phyloP scores from a whole-genome alignment of 2,113 vertebrate species.

The Speoplatyrhinus poulsoni region DNA sequence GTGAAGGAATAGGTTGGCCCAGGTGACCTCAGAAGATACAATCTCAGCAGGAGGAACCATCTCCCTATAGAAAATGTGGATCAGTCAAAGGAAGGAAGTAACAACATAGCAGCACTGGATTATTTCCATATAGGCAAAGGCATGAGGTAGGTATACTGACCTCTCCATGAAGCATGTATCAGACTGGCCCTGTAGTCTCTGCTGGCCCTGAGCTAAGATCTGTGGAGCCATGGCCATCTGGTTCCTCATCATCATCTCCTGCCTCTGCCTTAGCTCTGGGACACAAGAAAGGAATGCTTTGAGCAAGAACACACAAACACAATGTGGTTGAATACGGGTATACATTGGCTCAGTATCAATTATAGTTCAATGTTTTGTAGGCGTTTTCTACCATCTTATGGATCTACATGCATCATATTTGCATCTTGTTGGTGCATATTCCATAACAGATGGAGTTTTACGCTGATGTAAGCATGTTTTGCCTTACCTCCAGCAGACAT shows the following conservation, averaged over 20 bases:
- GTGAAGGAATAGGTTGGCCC: conserved; percentile 77
- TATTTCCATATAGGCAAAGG: too few species aligned
- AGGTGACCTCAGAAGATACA: conserved; percentile 84
- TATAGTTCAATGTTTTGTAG: neutral
- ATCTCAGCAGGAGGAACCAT: conserved; percentile 82
- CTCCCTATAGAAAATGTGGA: conserved; percentile 73
- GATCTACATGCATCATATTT: too few species aligned
- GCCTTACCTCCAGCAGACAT: conserved; percentile 87
- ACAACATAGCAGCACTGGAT: too few species aligned
- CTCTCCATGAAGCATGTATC: conserved; percentile 86
- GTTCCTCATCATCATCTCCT: conserved; percentile 88
- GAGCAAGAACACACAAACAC: neutral
- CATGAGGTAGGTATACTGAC: conserved; percentile 59
- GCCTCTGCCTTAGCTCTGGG: conserved; percentile 86
- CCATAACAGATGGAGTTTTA: too few species aligned
- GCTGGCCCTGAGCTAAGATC: conserved; percentile 81
- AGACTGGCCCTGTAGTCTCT: conserved; percentile 84
- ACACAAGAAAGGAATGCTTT: conserved; percentile 14
- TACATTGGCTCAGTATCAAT: neutral
- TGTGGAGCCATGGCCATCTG: conserved; percentile 89
- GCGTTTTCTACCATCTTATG: too few species aligned
- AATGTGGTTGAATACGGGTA: neutral
- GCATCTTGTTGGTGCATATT: too few species aligned
- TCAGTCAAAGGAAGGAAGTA: neutral
- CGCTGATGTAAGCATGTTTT: neutral